Conservation (phyloP, 2,888 invertebrate genomes). For the Parthenolecanium corni region DNA sequence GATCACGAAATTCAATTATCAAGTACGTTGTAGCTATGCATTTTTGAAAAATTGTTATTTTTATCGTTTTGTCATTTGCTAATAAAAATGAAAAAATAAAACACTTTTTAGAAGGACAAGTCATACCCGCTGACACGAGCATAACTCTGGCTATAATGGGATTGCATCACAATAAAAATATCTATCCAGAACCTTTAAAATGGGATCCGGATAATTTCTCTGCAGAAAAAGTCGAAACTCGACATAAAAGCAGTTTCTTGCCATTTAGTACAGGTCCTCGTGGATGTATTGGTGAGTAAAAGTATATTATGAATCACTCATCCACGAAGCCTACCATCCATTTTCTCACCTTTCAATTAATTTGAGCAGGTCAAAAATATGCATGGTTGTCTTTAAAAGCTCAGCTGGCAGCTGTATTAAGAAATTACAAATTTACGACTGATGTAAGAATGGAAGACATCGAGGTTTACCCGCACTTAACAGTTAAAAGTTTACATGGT, state of each 20-base stretch:
- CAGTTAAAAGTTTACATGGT: slow-evolving; percentile 31
- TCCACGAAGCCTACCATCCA: no score
- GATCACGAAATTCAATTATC: slow-evolving; percentile 32
- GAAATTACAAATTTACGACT: slow-evolving; percentile 31
- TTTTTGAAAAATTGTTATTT: neutral
- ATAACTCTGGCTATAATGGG: slow-evolving; percentile 9
- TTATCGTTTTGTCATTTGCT: neutral
- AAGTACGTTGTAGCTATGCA: slow-evolving; percentile 3
- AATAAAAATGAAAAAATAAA: neutral
- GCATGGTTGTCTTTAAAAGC: slow-evolving; percentile 33
- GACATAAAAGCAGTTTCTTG: slow-evolving; percentile 21
- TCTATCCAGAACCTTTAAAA: slow-evolving; percentile 16
- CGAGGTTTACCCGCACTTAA: slow-evolving; percentile 30
- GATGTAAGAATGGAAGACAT: slow-evolving; percentile 32
- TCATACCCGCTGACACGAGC: slow-evolving; percentile 4
- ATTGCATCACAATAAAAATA: slow-evolving; percentile 8
- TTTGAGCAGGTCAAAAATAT: slow-evolving; percentile 32
- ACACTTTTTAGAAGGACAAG: neutral
- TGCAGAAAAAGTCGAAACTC: slow-evolving; percentile 5
- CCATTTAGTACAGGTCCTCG: slow-evolving; percentile 21
- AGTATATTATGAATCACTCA: no score
- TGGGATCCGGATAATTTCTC: slow-evolving; percentile 18
- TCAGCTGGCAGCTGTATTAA: slow-evolving; percentile 30
- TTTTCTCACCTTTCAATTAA: no score
- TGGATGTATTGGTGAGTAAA: slow-evolving; percentile 7